These are phyloP conservation scores for Brachyhypopomus occidentalis DNA, from an alignment of 2,113 vertebrate genomes.

Conservation along the genomic window DNA sequence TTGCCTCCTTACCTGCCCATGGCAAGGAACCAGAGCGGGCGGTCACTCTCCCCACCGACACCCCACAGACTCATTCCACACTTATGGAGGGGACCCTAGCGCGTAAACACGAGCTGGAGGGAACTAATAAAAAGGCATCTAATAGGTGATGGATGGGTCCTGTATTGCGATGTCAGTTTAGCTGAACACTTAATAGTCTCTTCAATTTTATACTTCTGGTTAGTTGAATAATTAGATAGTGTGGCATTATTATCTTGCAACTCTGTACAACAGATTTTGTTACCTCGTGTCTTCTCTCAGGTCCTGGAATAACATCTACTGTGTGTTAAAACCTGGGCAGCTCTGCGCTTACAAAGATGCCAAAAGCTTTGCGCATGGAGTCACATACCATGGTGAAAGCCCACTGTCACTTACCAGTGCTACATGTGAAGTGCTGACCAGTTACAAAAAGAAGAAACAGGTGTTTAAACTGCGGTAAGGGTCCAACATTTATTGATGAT, in stretches of 20 bases:
- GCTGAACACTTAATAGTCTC: not conserved
- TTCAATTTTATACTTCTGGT: not conserved
- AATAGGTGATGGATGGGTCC: slow-evolving; percentile 78
- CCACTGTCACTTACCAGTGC: slow-evolving; percentile 81
- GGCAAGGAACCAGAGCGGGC: slow-evolving; percentile 64
- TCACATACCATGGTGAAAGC: slow-evolving; percentile 88
- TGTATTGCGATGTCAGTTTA: not conserved
- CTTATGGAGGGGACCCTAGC: slow-evolving; percentile 86
- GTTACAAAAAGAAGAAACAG: slow-evolving; percentile 96
- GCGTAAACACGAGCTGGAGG: slow-evolving; percentile 91
- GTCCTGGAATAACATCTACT: slow-evolving; percentile 94
- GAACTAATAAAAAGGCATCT: slow-evolving; percentile 86
- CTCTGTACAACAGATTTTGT: not conserved
- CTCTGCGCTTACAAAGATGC: slow-evolving; percentile 89
- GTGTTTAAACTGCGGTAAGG: slow-evolving; percentile 90
- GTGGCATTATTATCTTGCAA: not conserved
- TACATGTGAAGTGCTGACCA: slow-evolving; percentile 83
- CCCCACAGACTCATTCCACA: slow-evolving; percentile 60
- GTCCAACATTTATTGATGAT: not conserved
- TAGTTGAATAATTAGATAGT: not conserved
- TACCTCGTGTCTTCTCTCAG: slow-evolving; percentile 62
- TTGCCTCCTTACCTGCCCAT: slow-evolving; percentile 56
- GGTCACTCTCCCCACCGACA: slow-evolving; percentile 71
- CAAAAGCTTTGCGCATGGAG: slow-evolving; percentile 83
- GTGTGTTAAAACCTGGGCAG: slow-evolving; percentile 85